Evolutionary conservation across 2,797 vertebrate genomes (phyloP), one percentile per base, ranked within the genome.

Genomic region (Anomalospiza imberbis): DNA sequence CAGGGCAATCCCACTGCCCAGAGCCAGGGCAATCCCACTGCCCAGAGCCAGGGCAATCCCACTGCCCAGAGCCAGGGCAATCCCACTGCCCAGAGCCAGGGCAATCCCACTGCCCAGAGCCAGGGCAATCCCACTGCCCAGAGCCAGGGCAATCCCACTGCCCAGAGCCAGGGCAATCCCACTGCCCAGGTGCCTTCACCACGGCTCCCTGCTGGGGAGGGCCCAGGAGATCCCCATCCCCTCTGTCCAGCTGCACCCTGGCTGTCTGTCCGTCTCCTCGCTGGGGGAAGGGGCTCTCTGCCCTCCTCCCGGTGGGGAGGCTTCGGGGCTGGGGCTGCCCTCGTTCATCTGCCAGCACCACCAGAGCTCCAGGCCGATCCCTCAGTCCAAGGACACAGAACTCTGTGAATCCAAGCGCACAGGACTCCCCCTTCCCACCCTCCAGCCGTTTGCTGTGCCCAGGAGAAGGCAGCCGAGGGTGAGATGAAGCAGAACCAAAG

Each of bases 401-500:
- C 38, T 13, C 38, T 40, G 38, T 40, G 38, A 13, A 40, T 40
- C 38, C 38, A 40, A 13, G 38, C 38, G 40, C 38, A 10, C 20
- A 7, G 57, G 36, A 8, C 34, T 38, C 25, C 25, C 57, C 5
- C 24, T 36, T 75, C 25, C 53, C 36, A 9, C 40, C 54, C 24
- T 2, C 12, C 28, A 2, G 29, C 10, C 58, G 0, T 26, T 12
- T 25, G 21, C 42, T 72, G 29, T 88, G 89, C n/a, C 54, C 7
- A 0, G 83, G 51, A 26, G 40, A 10, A 42, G 71, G 89, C 86
- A 76, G 85, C 88, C 58, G 83, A 78, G 85, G 73, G 11, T 77
- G 88, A 94, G 76, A 61, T 0, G 34, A 65, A 70, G 88, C 94
- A 96, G 91, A 70, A 26, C 32, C 58, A 44, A 65, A 79, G 62